Conservation (phyloP, 2,113 vertebrate genomes). For the Haemorhous mexicanus region DNA sequence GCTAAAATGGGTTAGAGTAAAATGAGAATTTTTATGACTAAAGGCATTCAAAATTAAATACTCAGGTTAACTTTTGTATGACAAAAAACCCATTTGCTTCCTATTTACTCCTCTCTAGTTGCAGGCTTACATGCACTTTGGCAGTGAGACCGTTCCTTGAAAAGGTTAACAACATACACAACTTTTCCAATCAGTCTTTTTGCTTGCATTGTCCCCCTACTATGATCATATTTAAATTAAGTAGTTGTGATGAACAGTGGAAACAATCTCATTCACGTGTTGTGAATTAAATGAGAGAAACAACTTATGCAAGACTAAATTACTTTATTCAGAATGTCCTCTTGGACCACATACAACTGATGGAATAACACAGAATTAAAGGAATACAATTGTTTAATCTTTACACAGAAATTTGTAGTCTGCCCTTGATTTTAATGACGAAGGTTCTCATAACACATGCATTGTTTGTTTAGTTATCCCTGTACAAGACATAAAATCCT, state of each 20-base stretch:
- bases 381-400: background rate
- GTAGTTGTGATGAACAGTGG: background rate
- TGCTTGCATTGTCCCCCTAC: background rate
- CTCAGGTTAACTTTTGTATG: background rate
- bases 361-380: background rate
- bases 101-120: background rate
- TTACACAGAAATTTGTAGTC: background rate
- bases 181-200: background rate
- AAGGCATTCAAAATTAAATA: background rate
- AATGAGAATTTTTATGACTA: background rate
- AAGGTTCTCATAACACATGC: background rate
- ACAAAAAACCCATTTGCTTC: background rate
- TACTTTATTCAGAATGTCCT: slow-evolving; percentile 41
- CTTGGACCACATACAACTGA: background rate
- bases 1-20: background rate
- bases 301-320: background rate
- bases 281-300: slow-evolving; percentile 44
- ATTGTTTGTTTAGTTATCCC: background rate
- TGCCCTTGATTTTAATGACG: background rate
- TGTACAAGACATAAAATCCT: background rate
- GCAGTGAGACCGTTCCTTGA: background rate
- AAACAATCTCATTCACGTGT: background rate
- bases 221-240: background rate
- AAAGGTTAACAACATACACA: background rate
- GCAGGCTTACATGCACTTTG: background rate